A percentile compares a stretch with the other conserved stretches of the same genome.
Conservation (phyloP, 2,113 vertebrate species). For the Clupea harengus region DNA sequence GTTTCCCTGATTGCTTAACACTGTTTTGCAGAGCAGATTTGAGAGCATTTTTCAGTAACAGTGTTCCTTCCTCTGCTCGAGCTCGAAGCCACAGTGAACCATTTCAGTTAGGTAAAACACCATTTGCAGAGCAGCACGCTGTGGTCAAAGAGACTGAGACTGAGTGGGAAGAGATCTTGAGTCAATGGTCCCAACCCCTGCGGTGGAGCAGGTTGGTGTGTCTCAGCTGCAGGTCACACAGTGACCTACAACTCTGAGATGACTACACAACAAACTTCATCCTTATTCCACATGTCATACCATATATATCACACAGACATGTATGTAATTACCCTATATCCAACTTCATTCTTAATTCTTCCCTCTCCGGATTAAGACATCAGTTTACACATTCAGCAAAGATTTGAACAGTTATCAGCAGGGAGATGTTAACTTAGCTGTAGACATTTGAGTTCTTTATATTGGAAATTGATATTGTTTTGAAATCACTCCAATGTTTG, state of each 20-base stretch:
- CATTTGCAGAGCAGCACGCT: neutral
- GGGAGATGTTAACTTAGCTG: no score
- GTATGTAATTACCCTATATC: no score
- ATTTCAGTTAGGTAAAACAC: neutral
- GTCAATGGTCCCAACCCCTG: neutral
- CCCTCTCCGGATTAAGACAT: no score
- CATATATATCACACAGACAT: no score
- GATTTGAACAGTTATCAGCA: no score
- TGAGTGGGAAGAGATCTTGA: neutral
- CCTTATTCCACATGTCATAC: no score
- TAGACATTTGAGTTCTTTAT: no score
- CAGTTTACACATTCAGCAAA: no score
- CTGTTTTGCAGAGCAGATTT: neutral
- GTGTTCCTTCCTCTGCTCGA: neutral
- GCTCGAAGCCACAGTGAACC: neutral
- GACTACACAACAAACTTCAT: neutral
- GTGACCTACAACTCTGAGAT: neutral
- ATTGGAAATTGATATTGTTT: no score
- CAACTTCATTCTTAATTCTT: no score
- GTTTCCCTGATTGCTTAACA: slow-evolving; percentile 8
- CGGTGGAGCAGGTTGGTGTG: neutral
- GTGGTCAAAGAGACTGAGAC: neutral
- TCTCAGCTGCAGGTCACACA: neutral
- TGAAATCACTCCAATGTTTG: no score
- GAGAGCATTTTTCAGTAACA: neutral